phyloP scores from a whole-genome alignment of 2,888 invertebrate species.

The Drosophila kuntzei region DNA sequence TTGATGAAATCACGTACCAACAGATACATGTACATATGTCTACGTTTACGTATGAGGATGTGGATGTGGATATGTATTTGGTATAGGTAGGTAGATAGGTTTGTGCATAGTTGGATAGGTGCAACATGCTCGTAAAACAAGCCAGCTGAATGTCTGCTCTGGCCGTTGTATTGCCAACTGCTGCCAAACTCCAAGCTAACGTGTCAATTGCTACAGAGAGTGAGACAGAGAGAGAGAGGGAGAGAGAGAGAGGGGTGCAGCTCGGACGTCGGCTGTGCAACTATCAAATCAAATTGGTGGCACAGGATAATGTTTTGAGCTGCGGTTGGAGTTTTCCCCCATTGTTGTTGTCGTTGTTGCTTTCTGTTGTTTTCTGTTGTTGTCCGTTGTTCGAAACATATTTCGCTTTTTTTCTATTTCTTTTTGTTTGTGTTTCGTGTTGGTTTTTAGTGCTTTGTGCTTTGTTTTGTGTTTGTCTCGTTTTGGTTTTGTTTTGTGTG shows the following conservation, averaged over 20 bases:
- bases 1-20: constrained; percentile 79
- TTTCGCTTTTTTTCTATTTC: constrained; percentile 19
- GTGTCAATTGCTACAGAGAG: constrained; percentile 66
- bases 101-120: constrained; percentile 62
- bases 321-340: constrained; percentile 69
- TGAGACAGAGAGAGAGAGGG: constrained; percentile 5
- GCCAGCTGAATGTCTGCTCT: constrained; percentile 57
- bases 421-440: constrained; percentile 22
- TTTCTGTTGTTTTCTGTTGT: constrained; percentile 33
- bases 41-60: constrained; percentile 15
- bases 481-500: constrained; percentile 37
- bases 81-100: constrained; percentile 31
- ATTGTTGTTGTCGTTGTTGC: constrained; percentile 35
- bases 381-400: constrained; percentile 46
- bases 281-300: constrained; percentile 81
- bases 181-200: constrained; percentile 74
- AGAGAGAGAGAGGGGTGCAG: constrained; percentile 3
- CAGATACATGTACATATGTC: constrained; percentile 31
- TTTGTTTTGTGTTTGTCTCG: constrained; percentile 41
- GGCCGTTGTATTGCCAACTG: constrained; percentile 73
- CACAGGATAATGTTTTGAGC: constrained; percentile 81
- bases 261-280: constrained; percentile 69
- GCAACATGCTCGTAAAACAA: constrained; percentile 79
- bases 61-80: constrained; percentile 14
- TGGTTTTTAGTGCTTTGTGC: constrained; percentile 53